Conservation (phyloP, 2,888 invertebrate species). For the Cheilosia scutellata region DNA sequence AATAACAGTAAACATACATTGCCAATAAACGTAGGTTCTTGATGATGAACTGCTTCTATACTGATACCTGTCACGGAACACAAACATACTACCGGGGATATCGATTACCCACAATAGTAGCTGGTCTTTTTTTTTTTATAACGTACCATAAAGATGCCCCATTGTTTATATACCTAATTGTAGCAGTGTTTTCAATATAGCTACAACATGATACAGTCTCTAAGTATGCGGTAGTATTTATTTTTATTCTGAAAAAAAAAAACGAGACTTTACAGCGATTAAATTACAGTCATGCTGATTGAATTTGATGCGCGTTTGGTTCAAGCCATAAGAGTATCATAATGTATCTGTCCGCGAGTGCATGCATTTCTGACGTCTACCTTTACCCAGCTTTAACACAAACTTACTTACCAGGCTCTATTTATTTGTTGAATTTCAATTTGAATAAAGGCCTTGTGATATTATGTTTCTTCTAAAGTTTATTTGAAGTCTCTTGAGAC, state of each 20-base stretch:
- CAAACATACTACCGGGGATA: conserved; percentile 22
- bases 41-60: conserved; percentile 10
- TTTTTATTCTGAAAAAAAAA: not conserved
- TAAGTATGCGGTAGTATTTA: not conserved
- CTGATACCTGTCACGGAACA: not conserved
- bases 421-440: too few species aligned
- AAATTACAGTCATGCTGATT: not conserved
- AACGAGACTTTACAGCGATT: not conserved
- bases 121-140: not conserved
- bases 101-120: conserved; percentile 15
- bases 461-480: too few species aligned
- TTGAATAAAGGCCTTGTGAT: too few species aligned
- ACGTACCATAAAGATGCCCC: not conserved
- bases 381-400: not conserved
- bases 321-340: not conserved
- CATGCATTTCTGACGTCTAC: not conserved
- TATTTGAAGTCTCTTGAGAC: too few species aligned
- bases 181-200: not conserved
- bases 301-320: not conserved
- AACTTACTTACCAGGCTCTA: not conserved
- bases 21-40: not conserved
- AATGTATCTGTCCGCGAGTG: not conserved
- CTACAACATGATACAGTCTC: not conserved
- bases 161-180: not conserved
- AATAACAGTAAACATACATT: not conserved